Percentiles rank a stretch among this genome's conserved stretches.
These are phyloP conservation scores for Coenonympha arcania DNA, from an alignment of 2,888 invertebrate genomes.

Conservation along the genomic window DNA sequence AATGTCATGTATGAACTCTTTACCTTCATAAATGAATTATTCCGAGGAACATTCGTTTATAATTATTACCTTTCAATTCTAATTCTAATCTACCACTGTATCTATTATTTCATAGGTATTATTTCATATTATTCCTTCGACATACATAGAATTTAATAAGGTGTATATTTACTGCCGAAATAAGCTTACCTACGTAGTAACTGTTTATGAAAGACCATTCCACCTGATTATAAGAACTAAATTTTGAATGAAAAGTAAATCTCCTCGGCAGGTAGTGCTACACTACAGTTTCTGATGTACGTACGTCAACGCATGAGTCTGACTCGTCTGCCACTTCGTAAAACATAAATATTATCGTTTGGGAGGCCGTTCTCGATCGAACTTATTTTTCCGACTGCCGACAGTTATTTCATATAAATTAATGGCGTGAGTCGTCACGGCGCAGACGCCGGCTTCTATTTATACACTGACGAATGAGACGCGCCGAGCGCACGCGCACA, in stretches of 20 bases:
- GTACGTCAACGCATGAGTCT: slow-evolving; percentile 51
- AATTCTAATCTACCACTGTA: too few species aligned
- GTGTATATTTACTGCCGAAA: too few species aligned
- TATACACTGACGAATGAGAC: slow-evolving; percentile 74
- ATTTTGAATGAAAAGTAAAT: slow-evolving; percentile 27
- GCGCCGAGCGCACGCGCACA: slow-evolving; percentile 68
- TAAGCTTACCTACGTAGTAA: slow-evolving; percentile 7
- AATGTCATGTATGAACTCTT: slow-evolving; percentile 6
- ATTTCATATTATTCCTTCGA: too few species aligned
- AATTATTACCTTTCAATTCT: background rate
- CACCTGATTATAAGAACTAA: slow-evolving; percentile 20
- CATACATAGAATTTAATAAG: too few species aligned
- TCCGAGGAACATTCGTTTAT: slow-evolving; percentile 1
- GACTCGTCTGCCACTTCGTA: slow-evolving; percentile 60
- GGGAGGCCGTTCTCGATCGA: slow-evolving; percentile 68
- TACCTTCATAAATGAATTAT: slow-evolving; percentile 7
- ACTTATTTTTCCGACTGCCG: slow-evolving; percentile 73
- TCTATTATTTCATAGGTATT: too few species aligned
- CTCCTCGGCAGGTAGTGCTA: too few species aligned
- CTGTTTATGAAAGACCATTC: slow-evolving; percentile 14
- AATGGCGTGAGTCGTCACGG: slow-evolving; percentile 74
- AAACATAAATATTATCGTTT: slow-evolving; percentile 72
- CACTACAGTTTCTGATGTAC: slow-evolving; percentile 58
- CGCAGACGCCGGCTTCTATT: slow-evolving; percentile 72
- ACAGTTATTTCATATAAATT: slow-evolving; percentile 75